Evolutionary conservation across 2,113 vertebrate species (phyloP), one percentile per base, ranked within the genome.

Genomic region (Tautogolabrus adspersus): DNA sequence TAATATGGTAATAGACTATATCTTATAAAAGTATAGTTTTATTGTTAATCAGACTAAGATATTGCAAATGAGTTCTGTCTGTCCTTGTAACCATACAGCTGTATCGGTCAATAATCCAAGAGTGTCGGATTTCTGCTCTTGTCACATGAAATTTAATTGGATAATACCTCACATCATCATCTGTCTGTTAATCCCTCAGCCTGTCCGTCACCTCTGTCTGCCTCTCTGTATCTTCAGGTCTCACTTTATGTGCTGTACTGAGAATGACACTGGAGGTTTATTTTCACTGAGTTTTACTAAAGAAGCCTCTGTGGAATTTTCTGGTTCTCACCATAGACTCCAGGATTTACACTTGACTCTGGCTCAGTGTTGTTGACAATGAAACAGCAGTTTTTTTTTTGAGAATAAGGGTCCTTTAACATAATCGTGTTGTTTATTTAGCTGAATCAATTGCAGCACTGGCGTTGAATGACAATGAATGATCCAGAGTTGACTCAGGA

Each of bases 401-500:
- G 0, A 34, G 52, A 5, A 59, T 19, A 19, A 21, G 15, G 11
- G 62, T 38, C 19, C 7, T 18, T 10, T 3, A 37, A 8, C 30
- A 34, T 34, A 44, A 26, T 34, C 23, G 59, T 54, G 52, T 64
- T 61, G 16, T 38, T 55, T 61, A 2, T 58, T 15, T 26, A 2
- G 13, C 38, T n/a, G 73, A 60, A 40, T 26, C 46, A 23, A 21
- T 18, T 49, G n/a, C 30, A 71, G 59, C 44, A 66, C 23, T n/a
- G 21, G 30, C 56, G 59, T 3, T 66, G 34, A 68, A 56, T 82
- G 77, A 44, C 61, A 66, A 23, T 34, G 4, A 71, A 15, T 73
- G 38, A 68, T 55, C 42, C 37, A 22, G 52, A 59, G 23, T 56
- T 58, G 73, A 73, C 82, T 72, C 42, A 51, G 85, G 85, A 86